Evolutionary conservation across 2,797 vertebrate genomes (phyloP), one percentile per base, ranked within the genome.

Genomic region (Mus spretus): DNA sequence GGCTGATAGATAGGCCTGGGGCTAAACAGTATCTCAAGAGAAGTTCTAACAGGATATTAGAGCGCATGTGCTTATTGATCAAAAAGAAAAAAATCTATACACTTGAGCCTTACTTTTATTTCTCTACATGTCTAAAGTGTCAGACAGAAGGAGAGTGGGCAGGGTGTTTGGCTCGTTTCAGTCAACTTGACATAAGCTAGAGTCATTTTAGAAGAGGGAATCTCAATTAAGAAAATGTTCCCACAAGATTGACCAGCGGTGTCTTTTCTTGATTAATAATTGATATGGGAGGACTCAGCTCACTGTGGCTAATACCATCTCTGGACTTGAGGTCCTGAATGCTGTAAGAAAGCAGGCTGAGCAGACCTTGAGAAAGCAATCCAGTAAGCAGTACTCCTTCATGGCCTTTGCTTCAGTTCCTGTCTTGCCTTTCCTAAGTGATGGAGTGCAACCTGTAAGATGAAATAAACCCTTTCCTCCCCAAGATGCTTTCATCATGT

Each of bases 21-120:
- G 87, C 17, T 20, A 47, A 24, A 1, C 11, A 22, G 24, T 44
- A n/a, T 40, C 61, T 85, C 15, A 57, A 7, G 2, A 78, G 5
- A 80, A 13, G 59, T 89, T 26, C 61, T 22, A 83, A 84, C 11
- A 57, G 34, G 11, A 77, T 61, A 6, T 85, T 14, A 14, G 14
- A 63, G 40, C 8, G 61, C 4, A 14, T 34, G 40, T 37, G 78
- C 26, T 92, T 65, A 93, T 0, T 61, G 40, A 92, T 53, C 65
- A 84, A 53, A 90, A 87, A 79, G n/a, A 19, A 20, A 86, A 86
- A 86, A 89, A 55, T 81, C 31, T 77, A 65, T 57, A 44, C 28
- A 77, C 50, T 86, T 53, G 70, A 85, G 83, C 53, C 44, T 70
- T 70, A 53, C 20, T 86, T 86, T 70, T 85, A 70, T 85, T 85